Base-by-base conservation (phyloP, 2,113 vertebrate genomes). In the Crocuta crocuta region DNA sequence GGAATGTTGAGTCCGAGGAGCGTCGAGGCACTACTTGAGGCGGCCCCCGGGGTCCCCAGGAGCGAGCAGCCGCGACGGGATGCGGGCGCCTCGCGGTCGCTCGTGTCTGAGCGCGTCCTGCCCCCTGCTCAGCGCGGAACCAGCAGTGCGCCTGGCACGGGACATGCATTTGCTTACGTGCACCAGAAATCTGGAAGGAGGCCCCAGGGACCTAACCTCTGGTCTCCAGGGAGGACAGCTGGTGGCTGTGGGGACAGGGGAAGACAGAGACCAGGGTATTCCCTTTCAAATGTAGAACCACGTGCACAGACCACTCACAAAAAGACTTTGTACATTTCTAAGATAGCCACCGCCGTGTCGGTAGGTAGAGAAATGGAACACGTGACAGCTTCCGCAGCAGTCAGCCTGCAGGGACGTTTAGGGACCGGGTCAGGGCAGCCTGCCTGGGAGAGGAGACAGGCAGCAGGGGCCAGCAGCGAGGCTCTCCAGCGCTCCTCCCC, bases 141-240 rank as follows among this genome's bases (percentile, higher is more conserved):
- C 39, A 74, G 5, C 33, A 26, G 31, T 48, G 70, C 3, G 0
- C 11, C 26, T 17, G 43, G 21, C 24, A 1, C 19, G 43, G 35
- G 63, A 19, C 53, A 10, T 12, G 5, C 12, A 4, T 85, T 95
- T 70, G 66, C 43, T 61, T 82, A 35, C 43, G 16, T 19, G 31
- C 31, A 1, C 26, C 0, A 6, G n/a, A 80, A 12, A 13, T 63
- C 65, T 48, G 81, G 31, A n/a, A 82, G 31, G 53, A 85, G 61
- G 43, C 68, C 2, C 10, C 0, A 12, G 61, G 63, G 33, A 43
- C 50, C 5, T 4, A 0, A 55, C 48, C 4, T 0, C 63, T 35
- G 45, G 10, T 91, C 87, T 71, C 48, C 55, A 26, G 35, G 87
- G 39, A 43, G 4, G 17, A 78, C 61, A 11, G 53, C 58, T 31